Evolutionary conservation across 2,797 vertebrate species (phyloP), one percentile per base, ranked within the genome.

Genomic region (Xerus rutilus): DNA sequence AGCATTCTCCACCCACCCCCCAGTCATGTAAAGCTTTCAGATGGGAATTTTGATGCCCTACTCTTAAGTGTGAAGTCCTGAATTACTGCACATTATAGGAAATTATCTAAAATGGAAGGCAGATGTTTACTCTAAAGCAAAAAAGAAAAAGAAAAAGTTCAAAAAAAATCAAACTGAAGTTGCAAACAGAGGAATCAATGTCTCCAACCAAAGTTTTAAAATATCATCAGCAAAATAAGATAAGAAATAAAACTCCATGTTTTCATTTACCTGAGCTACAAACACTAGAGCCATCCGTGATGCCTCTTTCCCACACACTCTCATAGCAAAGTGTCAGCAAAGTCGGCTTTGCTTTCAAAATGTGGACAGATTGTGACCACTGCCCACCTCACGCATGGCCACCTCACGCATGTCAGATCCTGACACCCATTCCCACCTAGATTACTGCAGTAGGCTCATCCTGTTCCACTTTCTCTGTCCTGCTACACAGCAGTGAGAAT

Each of bases 61-160:
- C 10, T 69, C 32, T 86, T 78, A 47, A 65, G 67, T 25, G 21
- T 2, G 6, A 82, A 89, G 15, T 85, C 73, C 83, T 69, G 81
- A 62, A 77, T 89, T 65, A 65, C 28, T 21, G 21, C 32, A 65
- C 11, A 70, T 3, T 47, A 5, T 21, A 92, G 15, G 12, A 79
- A 85, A 76, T 70, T 14, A 85, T 21, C 59, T 54, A 88, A 95
- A 88, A 89, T 69, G 45, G 59, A 91, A 84, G 39, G 14, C n/a
- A 81, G 52, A 7, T 25, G 30, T 47, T 67, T 91, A 69, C 81
- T 35, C 73, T 28, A 85, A 94, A 91, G 59, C 32, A 90, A 64
- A 69, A 52, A 43, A 70, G 70, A 76, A 45, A 21, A 28, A 49
- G 93, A 59, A 59, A 47, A 52, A 52, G 49, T 52, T 52, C 49